These are phyloP conservation scores for Cirrhinus mrigala DNA, from an alignment of 2,797 vertebrate genomes.

Conservation along the genomic window DNA sequence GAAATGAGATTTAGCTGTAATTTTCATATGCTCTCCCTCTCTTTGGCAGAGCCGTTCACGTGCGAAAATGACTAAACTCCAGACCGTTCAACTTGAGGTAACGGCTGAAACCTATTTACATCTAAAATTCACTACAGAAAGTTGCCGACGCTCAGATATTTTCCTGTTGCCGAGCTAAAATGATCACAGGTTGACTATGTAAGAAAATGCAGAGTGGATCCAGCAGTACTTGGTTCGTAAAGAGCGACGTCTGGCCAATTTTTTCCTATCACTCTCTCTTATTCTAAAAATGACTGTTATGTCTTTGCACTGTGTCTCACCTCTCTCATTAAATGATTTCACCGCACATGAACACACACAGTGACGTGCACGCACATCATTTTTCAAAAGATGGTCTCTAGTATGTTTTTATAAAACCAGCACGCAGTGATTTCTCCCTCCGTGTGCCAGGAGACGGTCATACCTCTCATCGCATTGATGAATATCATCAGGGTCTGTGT, in stretches of 20 bases:
- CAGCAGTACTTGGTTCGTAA: constrained; percentile 35
- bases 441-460: not conserved
- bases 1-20: constrained; percentile 52
- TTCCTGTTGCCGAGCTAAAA: not conserved
- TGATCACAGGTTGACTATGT: not conserved
- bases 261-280: constrained; percentile 27
- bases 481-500: not conserved
- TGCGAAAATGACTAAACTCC: constrained; percentile 14
- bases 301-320: constrained; percentile 49
- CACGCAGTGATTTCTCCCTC: not conserved
- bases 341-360: constrained; percentile 13
- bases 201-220: constrained; percentile 48
- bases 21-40: constrained; percentile 6
- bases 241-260: not conserved
- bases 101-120: not conserved
- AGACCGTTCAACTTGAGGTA: constrained; percentile 36
- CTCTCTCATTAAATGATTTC: constrained; percentile 32
- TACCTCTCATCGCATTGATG: not conserved
- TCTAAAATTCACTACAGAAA: constrained; percentile 14
- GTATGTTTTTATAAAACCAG: constrained; percentile 1
- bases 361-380: not conserved
- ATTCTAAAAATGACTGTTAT: constrained; percentile 25
- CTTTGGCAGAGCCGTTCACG: not conserved
- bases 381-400: not conserved
- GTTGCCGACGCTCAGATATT: not conserved